Base-by-base conservation (phyloP, 2,113 vertebrate genomes). In the Notothenia rossii region DNA sequence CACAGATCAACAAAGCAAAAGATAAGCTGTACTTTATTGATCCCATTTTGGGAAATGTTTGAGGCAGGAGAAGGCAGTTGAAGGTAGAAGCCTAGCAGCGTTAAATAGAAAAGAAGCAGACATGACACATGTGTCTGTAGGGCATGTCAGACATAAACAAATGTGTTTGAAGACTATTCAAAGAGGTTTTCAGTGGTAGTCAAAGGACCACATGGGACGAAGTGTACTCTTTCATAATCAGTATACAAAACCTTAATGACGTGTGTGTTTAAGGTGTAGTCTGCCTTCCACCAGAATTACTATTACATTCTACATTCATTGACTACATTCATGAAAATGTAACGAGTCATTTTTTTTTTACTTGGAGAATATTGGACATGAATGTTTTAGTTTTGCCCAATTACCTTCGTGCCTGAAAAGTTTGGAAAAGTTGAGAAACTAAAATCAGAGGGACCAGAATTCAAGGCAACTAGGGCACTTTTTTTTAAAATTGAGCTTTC, bases 351-450 rank as follows among this genome's bases (percentile, higher is more conserved):
- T 0, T 70, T 10, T 29, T 33, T 67, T 0, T 13, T 20, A 48
- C 56, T 78, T 43, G 78, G 25, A 78, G 53, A 12, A 78, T 33
- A 22, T n/a, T 54, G 40, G 13, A 43, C 7, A 79, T 81, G 3
- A 78, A 65, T 83, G 72, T 69, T 81, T 72, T 13, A 82, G 45
- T 55, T 50, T 55, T 36, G 9, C 22, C 67, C 65, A 85, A 87
- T 72, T 78, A 89, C 8, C 17, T 56, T 25, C 59, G n/a, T 70
- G 43, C 22, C 43, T 62, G 62, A 65, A 75, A 83, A 43, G n/a
- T 61, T 29, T 36, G n/a, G 20, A 58, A 85, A 68, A 64, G 64
- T 75, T 58, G 13, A 43, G 58, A 75, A 43, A 1, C 15, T 50
- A 10, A 70, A 22, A 50, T 82, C 50, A 80, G 25, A 82, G 46